Percentiles rank a stretch among this genome's conserved stretches.
These are phyloP conservation scores for Lagopus muta DNA, from an alignment of 2,113 vertebrate species.

Conservation along the genomic window DNA sequence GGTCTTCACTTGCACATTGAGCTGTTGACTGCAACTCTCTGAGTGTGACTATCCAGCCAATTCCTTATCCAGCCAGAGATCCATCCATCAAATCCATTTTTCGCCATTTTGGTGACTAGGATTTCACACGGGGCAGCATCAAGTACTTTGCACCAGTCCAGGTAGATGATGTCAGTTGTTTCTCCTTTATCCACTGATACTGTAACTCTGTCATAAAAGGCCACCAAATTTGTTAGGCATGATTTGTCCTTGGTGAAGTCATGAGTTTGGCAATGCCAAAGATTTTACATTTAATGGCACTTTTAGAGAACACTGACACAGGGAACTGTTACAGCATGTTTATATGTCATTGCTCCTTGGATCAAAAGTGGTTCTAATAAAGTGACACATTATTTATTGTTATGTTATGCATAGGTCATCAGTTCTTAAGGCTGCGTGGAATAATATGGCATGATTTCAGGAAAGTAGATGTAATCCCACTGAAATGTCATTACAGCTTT, in stretches of 20 bases:
- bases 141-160: not conserved
- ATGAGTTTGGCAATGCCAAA: not conserved
- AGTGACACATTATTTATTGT: not conserved
- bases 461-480: not conserved
- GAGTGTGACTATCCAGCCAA: too few species aligned
- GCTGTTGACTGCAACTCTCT: too few species aligned
- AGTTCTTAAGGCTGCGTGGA: not conserved
- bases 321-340: not conserved
- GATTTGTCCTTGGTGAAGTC: not conserved
- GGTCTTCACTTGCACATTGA: too few species aligned
- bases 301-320: not conserved
- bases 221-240: not conserved
- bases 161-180: not conserved
- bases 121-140: not conserved
- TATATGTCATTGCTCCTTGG: not conserved
- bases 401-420: not conserved
- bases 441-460: not conserved
- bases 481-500: constrained; percentile 22
- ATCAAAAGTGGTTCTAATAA: not conserved
- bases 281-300: not conserved
- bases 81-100: too few species aligned
- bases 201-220: not conserved
- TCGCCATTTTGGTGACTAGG: too few species aligned
- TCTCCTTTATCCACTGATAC: not conserved
- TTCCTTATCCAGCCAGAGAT: too few species aligned